Evolutionary conservation across 1,140 invertebrate species (phyloP), one percentile per base, ranked within the genome.

Genomic region (Drosophila tropicalis): DNA sequence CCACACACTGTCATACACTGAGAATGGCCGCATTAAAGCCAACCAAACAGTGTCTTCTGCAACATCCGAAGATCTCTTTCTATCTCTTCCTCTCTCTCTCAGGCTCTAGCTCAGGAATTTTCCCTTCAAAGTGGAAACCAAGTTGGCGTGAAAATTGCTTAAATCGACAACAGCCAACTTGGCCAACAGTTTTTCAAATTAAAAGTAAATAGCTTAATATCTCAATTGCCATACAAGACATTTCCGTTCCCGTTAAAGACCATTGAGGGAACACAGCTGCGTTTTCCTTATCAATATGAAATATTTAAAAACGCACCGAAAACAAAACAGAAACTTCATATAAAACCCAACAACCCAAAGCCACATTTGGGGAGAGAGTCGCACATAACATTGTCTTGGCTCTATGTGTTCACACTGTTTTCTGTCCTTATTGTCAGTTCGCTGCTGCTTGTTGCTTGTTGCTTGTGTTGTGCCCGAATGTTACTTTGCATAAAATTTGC

Each of bases 401-500:
- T 51, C 17, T 51, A 29, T 29, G 29, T 29, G 19, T 64, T 54
- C 17, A 36, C 12, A 66, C 12, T 72, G 41, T 47, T 47, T 12
- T 10, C 36, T 39, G 17, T 15, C 5, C 17, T 19, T 51, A 9
- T 12, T 51, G 36, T 5, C 29, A 22, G 17, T 22, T 51, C 3
- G 44, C 12, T 39, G 44, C 12, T 51, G 44, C 9, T n/a, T 12
- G 15, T 47, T 44, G n/a, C 5, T 44, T 22, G n/a, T 44, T 51
- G 17, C 41, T 51, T 51, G 17, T 51, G 17, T 51, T 51, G 17
- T 60, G 19, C 40, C 62, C 63, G 29, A 63, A 54, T 78, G 22
- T 72, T 80, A 76, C 72, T 83, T 85, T 80, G 81, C 81, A 83
- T 74, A 84, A 77, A 86, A 84, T 86, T 86, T 84, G 82, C 82